Percentiles rank a stretch among this genome's conserved stretches.
Conservation (phyloP, 2,113 vertebrate species). For the Eptesicus fuscus region DNA sequence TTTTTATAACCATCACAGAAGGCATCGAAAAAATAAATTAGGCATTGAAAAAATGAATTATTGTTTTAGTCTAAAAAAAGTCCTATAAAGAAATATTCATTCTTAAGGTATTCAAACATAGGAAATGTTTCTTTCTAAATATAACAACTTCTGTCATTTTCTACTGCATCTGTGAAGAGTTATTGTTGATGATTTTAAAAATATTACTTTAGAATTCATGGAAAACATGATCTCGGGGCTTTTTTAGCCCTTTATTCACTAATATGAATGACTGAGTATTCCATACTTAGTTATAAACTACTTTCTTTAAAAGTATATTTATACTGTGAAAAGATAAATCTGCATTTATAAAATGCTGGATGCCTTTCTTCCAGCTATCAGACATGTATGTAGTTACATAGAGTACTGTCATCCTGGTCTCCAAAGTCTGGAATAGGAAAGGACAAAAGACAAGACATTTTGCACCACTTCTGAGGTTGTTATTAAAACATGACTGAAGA, state of each 20-base stretch:
- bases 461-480: not conserved
- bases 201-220: not conserved
- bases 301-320: not conserved
- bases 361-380: not conserved
- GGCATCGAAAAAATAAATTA: not conserved
- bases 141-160: not conserved
- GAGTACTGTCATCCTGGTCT: not conserved
- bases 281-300: not conserved
- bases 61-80: not conserved
- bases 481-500: not conserved
- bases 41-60: not conserved
- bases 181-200: not conserved
- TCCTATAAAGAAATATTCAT: not conserved
- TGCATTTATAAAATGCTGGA: not conserved
- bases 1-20: not conserved
- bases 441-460: not conserved
- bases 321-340: not conserved
- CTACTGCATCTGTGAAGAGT: not conserved
- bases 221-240: not conserved
- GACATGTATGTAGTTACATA: not conserved
- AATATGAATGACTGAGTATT: not conserved
- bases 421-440: not conserved
- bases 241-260: not conserved
- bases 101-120: not conserved
- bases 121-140: not conserved